phyloP scores from a whole-genome alignment of 1,140 invertebrate genomes.

The Dinothrombium tinctorium region DNA sequence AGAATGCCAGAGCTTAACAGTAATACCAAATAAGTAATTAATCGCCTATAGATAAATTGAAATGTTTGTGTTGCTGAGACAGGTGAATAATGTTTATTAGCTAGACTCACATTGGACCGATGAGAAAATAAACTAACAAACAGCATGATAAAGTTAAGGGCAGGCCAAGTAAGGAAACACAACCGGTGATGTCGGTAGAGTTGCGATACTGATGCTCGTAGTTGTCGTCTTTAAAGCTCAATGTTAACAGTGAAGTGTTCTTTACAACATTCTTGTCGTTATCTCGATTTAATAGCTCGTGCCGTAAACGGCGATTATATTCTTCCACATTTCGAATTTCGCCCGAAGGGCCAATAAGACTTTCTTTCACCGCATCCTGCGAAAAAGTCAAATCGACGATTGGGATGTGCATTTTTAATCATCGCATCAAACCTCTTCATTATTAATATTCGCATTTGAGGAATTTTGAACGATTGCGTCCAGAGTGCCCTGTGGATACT shows the following conservation, averaged over 20 bases:
- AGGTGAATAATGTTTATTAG: no score
- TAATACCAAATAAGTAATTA: background rate
- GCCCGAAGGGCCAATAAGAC: background rate
- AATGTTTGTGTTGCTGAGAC: no score
- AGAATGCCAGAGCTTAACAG: background rate
- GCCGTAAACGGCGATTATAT: slow-evolving; percentile 43
- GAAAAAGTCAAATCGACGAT: no score
- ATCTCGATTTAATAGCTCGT: slow-evolving; percentile 56
- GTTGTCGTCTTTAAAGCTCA: slow-evolving; percentile 17
- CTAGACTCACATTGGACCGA: slow-evolving; percentile 1
- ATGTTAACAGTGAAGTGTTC: slow-evolving; percentile 15
- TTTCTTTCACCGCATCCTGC: no score
- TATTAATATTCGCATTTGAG: background rate
- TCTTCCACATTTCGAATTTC: slow-evolving; percentile 24
- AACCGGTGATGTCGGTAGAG: slow-evolving; percentile 16
- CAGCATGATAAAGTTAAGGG: slow-evolving; percentile 15
- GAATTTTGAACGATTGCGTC: slow-evolving; percentile 10
- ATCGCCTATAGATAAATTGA: no score
- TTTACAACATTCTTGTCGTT: slow-evolving; percentile 20
- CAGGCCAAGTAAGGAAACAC: slow-evolving; percentile 16
- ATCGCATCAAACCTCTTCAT: background rate
- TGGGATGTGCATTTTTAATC: background rate
- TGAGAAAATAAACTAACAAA: slow-evolving; percentile 6
- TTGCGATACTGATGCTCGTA: slow-evolving; percentile 15
- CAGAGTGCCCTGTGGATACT: slow-evolving; percentile 21